Conservation (phyloP, 2,797 vertebrate species). For the Siniperca scherzeri region DNA sequence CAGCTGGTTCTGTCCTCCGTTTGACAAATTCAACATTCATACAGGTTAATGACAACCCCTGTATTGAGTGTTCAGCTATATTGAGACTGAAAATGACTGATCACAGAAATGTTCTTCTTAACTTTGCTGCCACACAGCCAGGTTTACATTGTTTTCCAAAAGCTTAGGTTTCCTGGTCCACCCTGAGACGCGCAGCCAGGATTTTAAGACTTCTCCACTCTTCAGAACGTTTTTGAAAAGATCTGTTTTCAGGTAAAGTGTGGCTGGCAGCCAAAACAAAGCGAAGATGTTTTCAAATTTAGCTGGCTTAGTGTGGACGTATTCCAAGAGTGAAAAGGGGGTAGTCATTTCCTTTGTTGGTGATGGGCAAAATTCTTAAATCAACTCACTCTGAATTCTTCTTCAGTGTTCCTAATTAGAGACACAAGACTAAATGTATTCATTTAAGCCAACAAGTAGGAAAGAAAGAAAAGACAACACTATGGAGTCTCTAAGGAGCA, state of each 20-base stretch:
- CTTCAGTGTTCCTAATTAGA: constrained; percentile 24
- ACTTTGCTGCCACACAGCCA: neutral
- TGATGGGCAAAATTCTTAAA: neutral
- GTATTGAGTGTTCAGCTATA: too few relatives aligned
- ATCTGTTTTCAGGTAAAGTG: neutral
- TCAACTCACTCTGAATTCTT: constrained; percentile 7
- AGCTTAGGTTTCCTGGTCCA: neutral
- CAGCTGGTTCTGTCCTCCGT: too few relatives aligned
- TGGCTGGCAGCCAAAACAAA: neutral
- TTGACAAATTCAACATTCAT: too few relatives aligned
- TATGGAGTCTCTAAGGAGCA: constrained; percentile 46
- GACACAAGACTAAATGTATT: constrained; percentile 44
- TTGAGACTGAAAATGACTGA: too few relatives aligned
- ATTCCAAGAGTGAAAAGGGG: neutral
- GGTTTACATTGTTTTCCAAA: neutral
- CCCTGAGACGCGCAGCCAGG: neutral
- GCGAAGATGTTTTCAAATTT: neutral
- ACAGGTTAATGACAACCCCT: too few relatives aligned
- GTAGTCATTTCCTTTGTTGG: neutral
- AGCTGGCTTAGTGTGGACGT: constrained; percentile 19
- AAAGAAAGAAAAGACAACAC: constrained; percentile 50
- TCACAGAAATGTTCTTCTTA: too few relatives aligned
- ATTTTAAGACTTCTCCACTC: neutral
- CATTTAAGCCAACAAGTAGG: constrained; percentile 30
- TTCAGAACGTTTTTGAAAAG: neutral